Base-by-base conservation (phyloP, 2,888 invertebrate species). In the Loripinus fragilis region DNA sequence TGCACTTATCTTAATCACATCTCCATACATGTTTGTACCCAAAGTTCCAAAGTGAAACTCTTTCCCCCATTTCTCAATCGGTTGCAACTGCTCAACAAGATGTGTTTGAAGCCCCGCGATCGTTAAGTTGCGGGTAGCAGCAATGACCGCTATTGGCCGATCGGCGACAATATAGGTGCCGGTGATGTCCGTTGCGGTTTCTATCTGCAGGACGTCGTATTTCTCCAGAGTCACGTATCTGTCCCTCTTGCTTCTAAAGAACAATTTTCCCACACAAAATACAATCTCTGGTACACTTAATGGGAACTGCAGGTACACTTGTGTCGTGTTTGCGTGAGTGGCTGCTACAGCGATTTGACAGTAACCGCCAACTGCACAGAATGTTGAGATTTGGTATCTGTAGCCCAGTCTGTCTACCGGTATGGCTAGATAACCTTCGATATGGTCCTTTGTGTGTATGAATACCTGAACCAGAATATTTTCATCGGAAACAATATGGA, bases 311-410 rank as follows among this genome's bases (percentile, higher is more conserved):
- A 79, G 50, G 5, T 60, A 72, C 7, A 79, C 55, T 0, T 38
- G 25, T 3, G 52, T 23, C 0, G 75, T 79, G 5, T 79, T 50
- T 15, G 68, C 64, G 20, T 77, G 35, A 1, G 69, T 28, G 1
- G 83, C 74, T 0, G 83, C 68, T 5, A 83, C 60, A 17, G 77
- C 73, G 8, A 83, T 15, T 48, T 83, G 83, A 30, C 83, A 83
- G 50, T 60, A 77, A 3, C 83, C 83, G 41, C 77, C 75, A 7
- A 70, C 60, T 8, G 71, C 75, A 66, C 83, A 83, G 70, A 80
- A 83, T 5, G 79, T 83, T 5, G 77, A 42, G 10, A 75, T 73
- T 7, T 52, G 65, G 55, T 77, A 80, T 7, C 45, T 64, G 0
- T 65, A 38, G 12, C 72, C 75, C 0, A 80, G 50, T 2, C 65